Evolutionary conservation across 2,113 vertebrate species (phyloP), one percentile per base, ranked within the genome.

Genomic region (Haplochromis vanheusdeni): DNA sequence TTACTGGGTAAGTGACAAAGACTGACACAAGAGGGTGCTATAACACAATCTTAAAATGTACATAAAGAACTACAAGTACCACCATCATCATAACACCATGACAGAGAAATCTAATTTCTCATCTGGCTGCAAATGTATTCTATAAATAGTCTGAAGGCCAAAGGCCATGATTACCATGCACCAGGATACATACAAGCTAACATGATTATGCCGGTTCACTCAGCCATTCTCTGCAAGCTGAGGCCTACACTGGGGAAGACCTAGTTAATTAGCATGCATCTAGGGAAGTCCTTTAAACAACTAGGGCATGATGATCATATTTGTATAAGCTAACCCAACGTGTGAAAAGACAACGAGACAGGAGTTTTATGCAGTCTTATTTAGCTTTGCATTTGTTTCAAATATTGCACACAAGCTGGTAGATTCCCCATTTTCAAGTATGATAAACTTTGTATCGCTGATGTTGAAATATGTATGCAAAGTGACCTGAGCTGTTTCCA

Each of bases 11-110:
- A 51, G 4, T 73, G 10, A 7, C 28, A 33, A 37, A 49, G 23
- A 7, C 33, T 10, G 60, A 85, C 95, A 95, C 91, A 91, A 4
- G 94, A 60, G 93, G 95, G 95, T 52, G 79, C 88, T 84, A 45
- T 55, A 79, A 82, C 45, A 82, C 82, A 83, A 87, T 52, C 37
- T 47, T 65, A 51, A 65, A 35, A 16, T 9, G 6, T 9, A 47
- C 68, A 58, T 37, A 42, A 49, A 81, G 35, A 28, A 47, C 5
- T 19, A 16, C 42, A 77, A 73, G 68, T 45, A 47, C n/a, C 35
- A 23, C 12, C 21, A 42, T 47, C 42, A 49, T 28, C 42, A 49
- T 12, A 47, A 77, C 16, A 42, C 31, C 7, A 54, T 21, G 17
- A 82, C 75, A 17, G 9, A 28, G 33, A 11, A 85, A 54, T 26